Percentiles rank a stretch among this genome's conserved stretches.
These are phyloP conservation scores for Papilio polytes DNA, from an alignment of 1,140 invertebrate species.

Conservation along the genomic window DNA sequence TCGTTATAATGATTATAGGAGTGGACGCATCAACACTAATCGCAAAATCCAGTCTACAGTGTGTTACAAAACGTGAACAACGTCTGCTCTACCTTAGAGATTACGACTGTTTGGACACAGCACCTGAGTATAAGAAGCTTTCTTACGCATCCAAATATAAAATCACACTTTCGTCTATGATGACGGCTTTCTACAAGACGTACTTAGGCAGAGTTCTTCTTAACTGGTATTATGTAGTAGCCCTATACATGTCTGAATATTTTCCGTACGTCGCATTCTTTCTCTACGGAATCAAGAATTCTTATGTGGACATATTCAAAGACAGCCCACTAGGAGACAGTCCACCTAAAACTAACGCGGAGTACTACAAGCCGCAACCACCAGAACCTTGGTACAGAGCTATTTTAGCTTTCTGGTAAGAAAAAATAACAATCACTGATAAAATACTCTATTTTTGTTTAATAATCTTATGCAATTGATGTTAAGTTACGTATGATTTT, in stretches of 20 bases:
- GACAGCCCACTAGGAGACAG: conserved; percentile 45
- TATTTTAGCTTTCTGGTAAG: conserved; percentile 11
- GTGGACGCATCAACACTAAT: conserved; percentile 45
- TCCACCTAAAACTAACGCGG: conserved; percentile 45
- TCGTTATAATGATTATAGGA: conserved; percentile 41
- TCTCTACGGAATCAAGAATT: conserved; percentile 47
- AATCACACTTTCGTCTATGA: conserved; percentile 33
- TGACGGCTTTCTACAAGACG: conserved; percentile 41
- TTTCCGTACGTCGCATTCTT: conserved; percentile 49
- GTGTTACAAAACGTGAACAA: conserved; percentile 27
- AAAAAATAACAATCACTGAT: neutral
- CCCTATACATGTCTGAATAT: conserved; percentile 42
- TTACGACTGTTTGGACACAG: conserved; percentile 45
- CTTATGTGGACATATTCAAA: conserved; percentile 48
- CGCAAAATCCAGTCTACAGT: conserved; percentile 45
- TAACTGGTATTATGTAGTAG: conserved; percentile 45
- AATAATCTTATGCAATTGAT: no score
- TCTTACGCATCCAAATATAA: conserved; percentile 46
- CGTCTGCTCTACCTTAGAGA: conserved; percentile 45
- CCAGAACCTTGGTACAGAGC: conserved; percentile 46
- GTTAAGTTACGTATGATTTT: no score
- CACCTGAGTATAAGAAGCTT: conserved; percentile 45
- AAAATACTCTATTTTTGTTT: neutral
- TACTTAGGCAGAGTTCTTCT: conserved; percentile 46
- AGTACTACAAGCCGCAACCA: conserved; percentile 46